These are phyloP conservation scores for Prochilodus magdalenae DNA, from an alignment of 2,113 vertebrate species.

Conservation along the genomic window DNA sequence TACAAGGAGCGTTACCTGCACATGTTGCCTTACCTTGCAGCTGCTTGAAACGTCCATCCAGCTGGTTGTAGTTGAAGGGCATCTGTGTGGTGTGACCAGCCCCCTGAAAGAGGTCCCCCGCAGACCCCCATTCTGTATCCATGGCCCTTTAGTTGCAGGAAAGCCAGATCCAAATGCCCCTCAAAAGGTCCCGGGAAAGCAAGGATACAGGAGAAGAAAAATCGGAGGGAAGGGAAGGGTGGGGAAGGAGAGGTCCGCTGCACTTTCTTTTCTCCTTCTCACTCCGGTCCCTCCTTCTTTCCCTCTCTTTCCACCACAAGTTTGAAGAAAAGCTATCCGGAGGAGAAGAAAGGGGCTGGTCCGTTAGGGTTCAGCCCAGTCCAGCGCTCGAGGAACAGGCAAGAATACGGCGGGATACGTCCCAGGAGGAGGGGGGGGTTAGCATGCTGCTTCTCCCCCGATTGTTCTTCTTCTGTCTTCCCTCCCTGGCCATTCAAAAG, in stretches of 20 bases:
- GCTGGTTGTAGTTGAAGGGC: constrained; percentile 86
- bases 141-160: constrained; percentile 68
- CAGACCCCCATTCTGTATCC: constrained; percentile 85
- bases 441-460: constrained; percentile 52
- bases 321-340: constrained; percentile 16
- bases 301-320: constrained; percentile 22
- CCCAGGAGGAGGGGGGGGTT: constrained; percentile 62
- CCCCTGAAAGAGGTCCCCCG: constrained; percentile 76
- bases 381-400: constrained; percentile 24
- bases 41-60: constrained; percentile 96
- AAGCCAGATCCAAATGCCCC: constrained; percentile 28
- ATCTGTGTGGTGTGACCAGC: constrained; percentile 77
- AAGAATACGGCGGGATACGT: constrained; percentile 39
- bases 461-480: constrained; percentile 58
- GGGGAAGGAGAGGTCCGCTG: constrained; percentile 1
- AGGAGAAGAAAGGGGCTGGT: not conserved
- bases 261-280: constrained; percentile 26
- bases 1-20: constrained; percentile 29
- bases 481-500: constrained; percentile 60
- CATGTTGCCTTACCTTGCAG: constrained; percentile 87
- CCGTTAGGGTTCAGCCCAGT: constrained; percentile 30
- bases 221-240: not conserved
- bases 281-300: constrained; percentile 6
- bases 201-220: not conserved
- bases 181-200: constrained; percentile 28